phyloP scores from a whole-genome alignment of 1,140 invertebrate species.

The Drosophila orena region DNA sequence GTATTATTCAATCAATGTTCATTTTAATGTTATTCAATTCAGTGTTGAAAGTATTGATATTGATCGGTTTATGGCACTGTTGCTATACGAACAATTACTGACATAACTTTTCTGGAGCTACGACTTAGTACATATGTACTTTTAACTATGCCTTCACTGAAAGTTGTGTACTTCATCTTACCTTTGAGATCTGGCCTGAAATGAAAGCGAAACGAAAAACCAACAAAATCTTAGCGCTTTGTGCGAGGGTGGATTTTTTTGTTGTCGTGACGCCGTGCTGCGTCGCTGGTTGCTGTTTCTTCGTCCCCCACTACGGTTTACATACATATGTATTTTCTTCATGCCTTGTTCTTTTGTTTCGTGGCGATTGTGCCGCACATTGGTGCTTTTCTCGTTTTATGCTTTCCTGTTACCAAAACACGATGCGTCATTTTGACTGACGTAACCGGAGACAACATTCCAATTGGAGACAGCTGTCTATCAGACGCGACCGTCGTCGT shows the following conservation, averaged over 20 bases:
- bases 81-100: no score
- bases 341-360: constrained; percentile 71
- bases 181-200: constrained; percentile 16
- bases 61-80: no score
- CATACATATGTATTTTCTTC: constrained; percentile 26
- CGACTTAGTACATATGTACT: no score
- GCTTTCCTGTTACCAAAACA: constrained; percentile 85
- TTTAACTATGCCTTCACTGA: not conserved
- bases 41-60: no score
- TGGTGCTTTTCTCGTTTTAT: constrained; percentile 57
- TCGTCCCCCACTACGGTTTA: constrained; percentile 1
- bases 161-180: constrained; percentile 1
- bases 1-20: no score
- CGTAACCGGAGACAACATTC: constrained; percentile 72
- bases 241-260: constrained; percentile 51
- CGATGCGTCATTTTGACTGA: constrained; percentile 85
- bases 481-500: constrained; percentile 64
- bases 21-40: no score
- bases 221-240: constrained; percentile 11
- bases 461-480: constrained; percentile 79
- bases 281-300: constrained; percentile 23
- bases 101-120: no score
- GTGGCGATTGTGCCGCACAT: constrained; percentile 59
- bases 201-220: constrained; percentile 23
- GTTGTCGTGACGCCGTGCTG: constrained; percentile 33